Base-by-base conservation (phyloP, 1,140 invertebrate species). In the Ips typographus region DNA sequence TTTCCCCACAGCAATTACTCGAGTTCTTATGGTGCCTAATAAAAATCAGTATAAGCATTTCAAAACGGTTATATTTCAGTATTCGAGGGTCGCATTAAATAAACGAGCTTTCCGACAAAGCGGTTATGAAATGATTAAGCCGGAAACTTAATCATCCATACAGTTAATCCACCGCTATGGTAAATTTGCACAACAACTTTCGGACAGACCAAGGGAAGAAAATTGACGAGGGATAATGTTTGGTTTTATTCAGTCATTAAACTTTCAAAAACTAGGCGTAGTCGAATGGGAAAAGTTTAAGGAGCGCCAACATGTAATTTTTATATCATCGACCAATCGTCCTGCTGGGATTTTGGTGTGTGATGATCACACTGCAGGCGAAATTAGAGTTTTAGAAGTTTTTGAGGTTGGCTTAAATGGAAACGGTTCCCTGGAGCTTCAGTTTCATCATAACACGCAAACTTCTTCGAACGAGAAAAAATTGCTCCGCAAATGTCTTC, bases 161-260 rank as follows among this genome's bases (percentile, higher is more conserved):
- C 22, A 49, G 44, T 22, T 22, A 22, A 22, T 22, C 44, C 6
- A 49, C 22, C 44, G 44, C 6, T 49, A 49, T 22, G 44, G 22
- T 49, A 49, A 49, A 49, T 49, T 49, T 49, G 44, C 44, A 49
- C 22, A 49, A 49, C 44, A 49, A 49, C 44, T 49, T 49, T 49
- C 44, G 22, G 44, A 49, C 22, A 22, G 3, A 22, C 22, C 22
- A 22, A 22, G 22, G 22, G 22, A 22, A 22, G 44, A 49, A 49
- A 49, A 49, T 49, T 49, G 44, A 49, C 44, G 44, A 49, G 44
- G 44, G 44, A 8, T 49, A 49, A 49, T 22, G 44, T 49, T 49
- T 49, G 6, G 22, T 49, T 49, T 49, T 49, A 49, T 49, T 49
- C 44, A 49, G 44, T 49, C 22, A 49, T 49, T 49, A 49, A 49